These are phyloP conservation scores for Trichogramma pretiosum DNA, from an alignment of 1,140 invertebrate species.

Conservation along the genomic window DNA sequence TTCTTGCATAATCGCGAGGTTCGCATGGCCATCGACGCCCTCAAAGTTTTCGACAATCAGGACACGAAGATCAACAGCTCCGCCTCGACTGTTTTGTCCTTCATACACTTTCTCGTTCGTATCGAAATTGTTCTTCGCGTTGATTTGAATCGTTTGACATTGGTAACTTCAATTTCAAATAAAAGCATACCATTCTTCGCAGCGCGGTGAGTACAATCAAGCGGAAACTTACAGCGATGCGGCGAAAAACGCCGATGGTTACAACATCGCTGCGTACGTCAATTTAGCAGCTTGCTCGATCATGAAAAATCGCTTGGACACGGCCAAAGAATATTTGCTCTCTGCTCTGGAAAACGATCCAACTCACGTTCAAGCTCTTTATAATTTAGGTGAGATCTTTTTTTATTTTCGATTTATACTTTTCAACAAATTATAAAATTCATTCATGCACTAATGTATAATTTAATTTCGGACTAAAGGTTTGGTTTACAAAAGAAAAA, in stretches of 20 bases:
- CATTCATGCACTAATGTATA: no score
- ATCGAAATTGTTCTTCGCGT: background rate
- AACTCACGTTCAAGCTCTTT: slow-evolving; percentile 82
- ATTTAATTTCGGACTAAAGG: slow-evolving; percentile 45
- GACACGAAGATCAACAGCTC: slow-evolving; percentile 74
- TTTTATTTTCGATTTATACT: no score
- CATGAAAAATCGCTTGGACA: slow-evolving; percentile 61
- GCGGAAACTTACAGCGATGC: slow-evolving; percentile 73
- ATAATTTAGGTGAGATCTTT: slow-evolving; percentile 69
- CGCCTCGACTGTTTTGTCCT: slow-evolving; percentile 84
- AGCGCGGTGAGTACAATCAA: slow-evolving; percentile 78
- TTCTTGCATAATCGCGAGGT: slow-evolving; percentile 80
- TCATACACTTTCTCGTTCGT: slow-evolving; percentile 77
- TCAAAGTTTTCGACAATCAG: slow-evolving; percentile 84
- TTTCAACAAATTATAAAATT: background rate
- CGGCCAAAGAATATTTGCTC: slow-evolving; percentile 67
- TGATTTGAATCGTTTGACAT: background rate
- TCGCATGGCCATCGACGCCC: slow-evolving; percentile 70
- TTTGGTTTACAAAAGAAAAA: slow-evolving; percentile 62
- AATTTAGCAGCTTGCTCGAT: slow-evolving; percentile 82
- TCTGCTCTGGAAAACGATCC: slow-evolving; percentile 75
- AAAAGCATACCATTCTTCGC: no score
- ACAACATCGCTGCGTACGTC: slow-evolving; percentile 76
- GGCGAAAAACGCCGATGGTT: slow-evolving; percentile 67
- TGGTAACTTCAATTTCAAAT: slow-evolving; percentile 2